Evolutionary conservation across 2,797 vertebrate species (phyloP), one percentile per base, ranked within the genome.

Genomic region (Clarias laeviceps): DNA sequence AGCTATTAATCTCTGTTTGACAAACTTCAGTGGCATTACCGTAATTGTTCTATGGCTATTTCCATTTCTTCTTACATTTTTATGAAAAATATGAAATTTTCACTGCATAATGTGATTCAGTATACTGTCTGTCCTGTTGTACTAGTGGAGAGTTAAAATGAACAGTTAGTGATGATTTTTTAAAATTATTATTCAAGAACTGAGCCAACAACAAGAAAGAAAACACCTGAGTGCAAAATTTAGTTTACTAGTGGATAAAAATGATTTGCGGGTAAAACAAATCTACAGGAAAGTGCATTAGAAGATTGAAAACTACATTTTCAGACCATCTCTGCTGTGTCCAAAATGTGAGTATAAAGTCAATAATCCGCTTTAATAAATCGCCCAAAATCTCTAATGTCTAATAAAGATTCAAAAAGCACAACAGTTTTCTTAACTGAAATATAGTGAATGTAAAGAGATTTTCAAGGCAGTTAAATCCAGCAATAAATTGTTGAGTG

Each of bases 401-500:
- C 32, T 17, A 12, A 18, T 11, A n/a, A 64, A 24, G 6, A 40
- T 61, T 11, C n/a, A 34, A n/a, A 32, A 59, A 37, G 73, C 18
- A 20, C 22, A 79, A 34, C 17, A 1, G 12, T 79, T 24, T 20
- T 79, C 22, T 62, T 45, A 61, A 72, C 69, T 62, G 73, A 32
- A 64, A 87, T 45, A 64, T 56, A 85, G 17, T 54, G 18, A 70
- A 74, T 76, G 79, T 56, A 59, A 84, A 77, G 64, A 81, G 72
- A 85, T 87, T 87, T 85, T 82, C 34, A 80, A 70, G 37, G 57
- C 81, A 32, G 32, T 24, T 79, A 50, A 79, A 65, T 82, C 80
- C 87, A 83, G 66, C 84, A 86, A 82, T 11, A 80, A 85, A 82
- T 65, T 84, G 87, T 82, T 76, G 82, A 70, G 74, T 83, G 80